Evolutionary conservation across 2,113 vertebrate species (phyloP), one percentile per base, ranked within the genome.

Genomic region (Axis porcinus): DNA sequence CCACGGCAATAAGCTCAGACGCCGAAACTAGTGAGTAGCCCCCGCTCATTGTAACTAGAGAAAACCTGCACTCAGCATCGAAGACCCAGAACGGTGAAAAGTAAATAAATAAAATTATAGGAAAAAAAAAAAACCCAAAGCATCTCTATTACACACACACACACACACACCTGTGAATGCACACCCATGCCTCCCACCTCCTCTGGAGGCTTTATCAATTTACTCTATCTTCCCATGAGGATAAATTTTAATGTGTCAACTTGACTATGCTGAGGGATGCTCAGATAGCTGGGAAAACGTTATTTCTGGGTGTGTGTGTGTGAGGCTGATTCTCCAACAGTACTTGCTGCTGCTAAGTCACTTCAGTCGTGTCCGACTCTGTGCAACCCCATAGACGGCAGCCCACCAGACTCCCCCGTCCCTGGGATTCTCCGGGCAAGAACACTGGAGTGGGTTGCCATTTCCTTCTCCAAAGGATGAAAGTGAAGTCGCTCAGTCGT

Each of bases 401-500:
- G 62, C 62, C 62, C 62, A n/a, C 33, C 16, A 67, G 33, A 16
- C 33, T 67, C 16, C 62, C 15, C 33, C 2, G 2, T 67, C 7
- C 16, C 62, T n/a, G 62, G 62, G 62, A n/a, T 67, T 67, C 62
- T 67, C 62, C 62, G n/a, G 16, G 33, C 62, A 67, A n/a, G 33
- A n/a, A 67, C 16, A n/a, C 3, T n/a, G 33, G 62, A n/a, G 33
- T 64, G 62, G 16, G 0, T 64, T 64, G 62, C 62, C 62, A n/a
- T n/a, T 64, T 2, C 30, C 30, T 33, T 64, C 30, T 64, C 30
- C 62, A 64, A 16, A 8, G 14, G 1, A 0, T 64, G 62, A 33
- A 64, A 64, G 62, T 0, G 15, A 33, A 64, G 30, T 64, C 6
- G 0, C 62, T 17, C 30, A 17, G 7, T 64, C 1, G 0, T n/a